A percentile compares a stretch with the other conserved stretches of the same genome.
Evolutionary conservation across 2,113 vertebrate species (phyloP).

Genomic region (Dermatemys mawii): DNA sequence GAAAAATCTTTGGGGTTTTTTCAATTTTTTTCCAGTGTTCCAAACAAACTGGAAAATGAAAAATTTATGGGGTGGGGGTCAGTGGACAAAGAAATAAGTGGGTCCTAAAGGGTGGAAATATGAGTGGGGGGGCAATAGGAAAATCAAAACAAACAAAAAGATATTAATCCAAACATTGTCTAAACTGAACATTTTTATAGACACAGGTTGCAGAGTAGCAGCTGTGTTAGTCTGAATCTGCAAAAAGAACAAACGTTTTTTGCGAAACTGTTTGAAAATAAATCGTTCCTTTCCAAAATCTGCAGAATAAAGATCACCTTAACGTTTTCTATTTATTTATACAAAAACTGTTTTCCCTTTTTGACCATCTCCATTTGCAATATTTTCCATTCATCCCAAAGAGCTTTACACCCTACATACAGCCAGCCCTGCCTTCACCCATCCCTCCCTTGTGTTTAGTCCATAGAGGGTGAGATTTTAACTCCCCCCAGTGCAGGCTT

Average conservation of each 20-base stretch:
- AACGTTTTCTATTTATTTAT: neutral
- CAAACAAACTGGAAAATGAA: neutral
- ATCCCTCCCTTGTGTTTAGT: neutral
- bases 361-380: neutral
- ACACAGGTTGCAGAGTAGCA: too few relatives aligned
- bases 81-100: neutral
- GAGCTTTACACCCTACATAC: neutral
- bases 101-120: neutral
- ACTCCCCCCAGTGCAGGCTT: neutral
- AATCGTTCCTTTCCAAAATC: neutral
- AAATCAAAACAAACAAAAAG: neutral
- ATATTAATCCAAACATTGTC: neutral
- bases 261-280: neutral
- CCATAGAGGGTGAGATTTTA: neutral
- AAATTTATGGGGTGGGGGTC: neutral
- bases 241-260: too few relatives aligned
- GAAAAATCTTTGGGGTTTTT: neutral
- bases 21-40: neutral
- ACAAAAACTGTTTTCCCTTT: neutral
- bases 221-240: too few relatives aligned
- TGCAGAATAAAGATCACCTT: accelerated
- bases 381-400: neutral
- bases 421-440: neutral
- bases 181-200: neutral
- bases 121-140: neutral